Percentiles rank a stretch among this genome's conserved stretches.
Evolutionary conservation across 2,113 vertebrate genomes (phyloP).

Genomic region (Limanda limanda): DNA sequence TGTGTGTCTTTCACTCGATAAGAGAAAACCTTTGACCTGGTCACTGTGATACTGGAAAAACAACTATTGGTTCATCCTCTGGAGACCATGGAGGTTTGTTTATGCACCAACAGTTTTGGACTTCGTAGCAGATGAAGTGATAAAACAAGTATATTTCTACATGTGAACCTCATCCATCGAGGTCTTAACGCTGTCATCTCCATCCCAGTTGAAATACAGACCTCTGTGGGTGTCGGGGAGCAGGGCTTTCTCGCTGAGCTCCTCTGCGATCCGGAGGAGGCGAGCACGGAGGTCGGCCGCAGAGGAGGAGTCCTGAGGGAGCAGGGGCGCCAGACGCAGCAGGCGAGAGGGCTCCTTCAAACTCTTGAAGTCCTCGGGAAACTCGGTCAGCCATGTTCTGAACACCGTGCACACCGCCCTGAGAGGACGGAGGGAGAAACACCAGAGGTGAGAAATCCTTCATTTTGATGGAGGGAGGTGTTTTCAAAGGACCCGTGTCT

Average conservation of each 20-base stretch:
- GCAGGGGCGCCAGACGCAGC: conserved; percentile 80
- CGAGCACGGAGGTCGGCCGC: conserved; percentile 73
- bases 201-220: conserved; percentile 36
- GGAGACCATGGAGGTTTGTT: not conserved
- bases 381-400: conserved; percentile 87
- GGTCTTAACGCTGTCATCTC: not conserved
- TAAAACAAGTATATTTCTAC: not conserved
- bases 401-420: conserved; percentile 85
- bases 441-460: not conserved
- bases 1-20: not conserved
- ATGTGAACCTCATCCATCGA: not conserved
- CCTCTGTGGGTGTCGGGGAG: conserved; percentile 68
- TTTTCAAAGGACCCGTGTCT: too few relatives aligned
- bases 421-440: conserved; percentile 8
- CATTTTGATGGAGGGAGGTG: too few relatives aligned
- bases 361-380: conserved; percentile 87
- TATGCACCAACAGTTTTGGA: not conserved
- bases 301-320: conserved; percentile 78
- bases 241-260: conserved; percentile 80
- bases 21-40: too few relatives aligned
- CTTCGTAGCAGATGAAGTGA: not conserved
- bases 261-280: conserved; percentile 77
- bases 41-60: too few relatives aligned
- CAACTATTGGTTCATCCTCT: not conserved
- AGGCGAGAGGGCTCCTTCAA: conserved; percentile 81